Conservation (phyloP, 2,888 invertebrate species). For the Protophormia terraenovae region DNA sequence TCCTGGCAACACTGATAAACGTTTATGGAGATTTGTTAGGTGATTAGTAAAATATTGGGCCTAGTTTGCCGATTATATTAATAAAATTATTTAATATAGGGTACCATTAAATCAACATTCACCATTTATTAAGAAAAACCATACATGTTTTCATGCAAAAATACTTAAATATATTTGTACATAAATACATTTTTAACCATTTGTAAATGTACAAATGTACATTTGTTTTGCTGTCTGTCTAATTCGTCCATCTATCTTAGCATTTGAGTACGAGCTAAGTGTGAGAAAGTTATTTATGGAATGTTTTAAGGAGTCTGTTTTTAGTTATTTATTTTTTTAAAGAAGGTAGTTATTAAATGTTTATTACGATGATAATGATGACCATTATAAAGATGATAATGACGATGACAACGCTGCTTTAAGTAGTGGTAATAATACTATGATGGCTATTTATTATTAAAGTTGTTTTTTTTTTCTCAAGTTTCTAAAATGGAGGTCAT, state of each 20-base stretch:
- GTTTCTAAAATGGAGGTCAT: constrained; percentile 50
- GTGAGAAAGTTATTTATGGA: constrained; percentile 68
- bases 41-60: no score
- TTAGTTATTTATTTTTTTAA: background rate
- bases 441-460: constrained; percentile 22
- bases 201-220: constrained; percentile 18
- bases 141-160: background rate
- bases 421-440: background rate
- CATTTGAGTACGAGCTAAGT: constrained; percentile 37
- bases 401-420: background rate
- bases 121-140: background rate
- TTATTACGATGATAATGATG: constrained; percentile 40
- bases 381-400: background rate
- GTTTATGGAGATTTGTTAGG: no score
- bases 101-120: background rate
- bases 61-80: no score
- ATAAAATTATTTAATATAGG: no score
- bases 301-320: constrained; percentile 57
- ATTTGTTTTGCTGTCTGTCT: constrained; percentile 11
- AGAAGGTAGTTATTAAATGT: constrained; percentile 51
- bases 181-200: constrained; percentile 1
- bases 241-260: background rate
- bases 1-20: no score
- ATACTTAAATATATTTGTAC: background rate
- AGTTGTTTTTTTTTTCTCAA: constrained; percentile 9